Evolutionary conservation across 2,113 vertebrate genomes (phyloP).

Genomic region (Eidolon helvum): DNA sequence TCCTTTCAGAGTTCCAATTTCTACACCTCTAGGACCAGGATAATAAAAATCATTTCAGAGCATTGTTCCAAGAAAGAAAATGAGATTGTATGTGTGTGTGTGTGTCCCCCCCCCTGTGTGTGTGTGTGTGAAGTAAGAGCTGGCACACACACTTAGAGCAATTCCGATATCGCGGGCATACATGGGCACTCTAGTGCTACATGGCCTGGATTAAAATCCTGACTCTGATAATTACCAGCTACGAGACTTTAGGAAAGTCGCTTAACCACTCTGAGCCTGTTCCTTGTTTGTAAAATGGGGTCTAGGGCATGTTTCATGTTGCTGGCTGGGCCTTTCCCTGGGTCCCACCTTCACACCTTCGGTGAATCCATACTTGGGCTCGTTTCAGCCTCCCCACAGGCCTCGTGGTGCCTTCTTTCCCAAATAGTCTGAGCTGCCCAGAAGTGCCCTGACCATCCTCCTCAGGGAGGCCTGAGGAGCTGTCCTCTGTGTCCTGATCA

Average conservation of each 20-base stretch:
- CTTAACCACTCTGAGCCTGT: background rate
- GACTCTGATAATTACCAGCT: background rate
- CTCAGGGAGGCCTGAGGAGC: background rate
- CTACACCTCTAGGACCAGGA: background rate
- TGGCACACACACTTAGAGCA: background rate
- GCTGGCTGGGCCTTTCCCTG: background rate
- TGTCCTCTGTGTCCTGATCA: background rate
- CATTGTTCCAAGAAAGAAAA: constrained; percentile 23
- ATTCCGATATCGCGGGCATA: background rate
- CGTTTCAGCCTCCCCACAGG: background rate
- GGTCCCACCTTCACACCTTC: background rate
- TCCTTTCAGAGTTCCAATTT: constrained; percentile 35
- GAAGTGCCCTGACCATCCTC: background rate
- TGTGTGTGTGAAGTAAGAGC: background rate
- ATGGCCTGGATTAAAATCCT: background rate
- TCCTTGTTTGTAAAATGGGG: background rate
- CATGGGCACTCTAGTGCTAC: background rate
- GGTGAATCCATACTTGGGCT: background rate
- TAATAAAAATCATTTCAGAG: constrained; percentile 24
- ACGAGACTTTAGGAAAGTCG: background rate
- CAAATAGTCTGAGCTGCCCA: background rate
- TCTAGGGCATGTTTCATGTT: background rate
- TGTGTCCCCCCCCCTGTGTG: too few relatives aligned
- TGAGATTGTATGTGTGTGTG: background rate
- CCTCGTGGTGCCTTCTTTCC: accelerated